Base-by-base conservation (phyloP, 2,113 vertebrate genomes). In the Neogale vison region DNA sequence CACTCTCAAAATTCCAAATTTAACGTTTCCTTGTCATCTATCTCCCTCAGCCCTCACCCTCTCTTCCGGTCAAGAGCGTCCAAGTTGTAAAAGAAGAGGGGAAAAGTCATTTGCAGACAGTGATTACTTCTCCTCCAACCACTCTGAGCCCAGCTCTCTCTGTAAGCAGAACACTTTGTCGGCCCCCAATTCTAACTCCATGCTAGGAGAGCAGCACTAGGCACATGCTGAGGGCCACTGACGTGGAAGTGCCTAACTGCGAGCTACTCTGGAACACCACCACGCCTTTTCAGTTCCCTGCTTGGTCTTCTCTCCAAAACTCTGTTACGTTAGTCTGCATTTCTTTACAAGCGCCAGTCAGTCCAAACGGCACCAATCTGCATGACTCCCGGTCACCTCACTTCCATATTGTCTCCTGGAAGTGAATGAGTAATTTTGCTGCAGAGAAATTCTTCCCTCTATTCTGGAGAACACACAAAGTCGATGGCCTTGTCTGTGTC, bases 381-480 rank as follows among this genome's bases (percentile, higher is more conserved):
- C n/a, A 42, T 24, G 83, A 85, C 45, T 89, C 74, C 36, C 89
- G 47, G 84, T 47, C 17, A 50, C 52, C 29, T 71, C 29, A 23
- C 42, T 89, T 93, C 52, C 20, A 50, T 21, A 50, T 18, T 72
- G 11, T 59, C 87, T 89, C 85, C 50, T 65, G 69, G 34, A 93
- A 86, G 17, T 77, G 55, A 97, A 65, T 77, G 61, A 97, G 47
- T 87, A 61, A 76, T 95, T 85, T 61, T 89, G 72, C 59, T 94
- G 23, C 34, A 92, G 77, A 98, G 71, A 97, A 50, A 50, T 45
- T 96, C 72, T 72, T 92, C 93, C 93, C 74, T 90, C 45, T 17
- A 95, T 57, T 84, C 63, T 93, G 95, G 96, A 89, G 92, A 96
- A 98, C 90, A 98, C 94, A 98, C 24, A 96, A 94, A 98, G 97